Evolutionary conservation across 1,140 invertebrate species (phyloP).

Genomic region (Hirudo medicinalis): DNA sequence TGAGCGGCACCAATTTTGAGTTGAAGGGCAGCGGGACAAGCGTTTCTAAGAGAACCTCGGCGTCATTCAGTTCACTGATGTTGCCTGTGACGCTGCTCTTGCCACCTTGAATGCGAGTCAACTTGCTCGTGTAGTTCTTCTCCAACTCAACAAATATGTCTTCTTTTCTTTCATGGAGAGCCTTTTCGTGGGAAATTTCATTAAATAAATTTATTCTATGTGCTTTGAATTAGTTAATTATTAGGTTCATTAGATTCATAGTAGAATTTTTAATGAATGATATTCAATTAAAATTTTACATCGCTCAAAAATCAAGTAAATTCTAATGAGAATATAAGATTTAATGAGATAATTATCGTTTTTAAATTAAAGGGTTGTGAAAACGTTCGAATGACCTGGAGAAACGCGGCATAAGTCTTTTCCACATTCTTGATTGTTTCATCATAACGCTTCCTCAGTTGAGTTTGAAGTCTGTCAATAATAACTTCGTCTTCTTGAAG

Average conservation of each 20-base stretch:
- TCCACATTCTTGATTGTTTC: not conserved
- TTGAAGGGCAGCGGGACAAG: constrained; percentile 3
- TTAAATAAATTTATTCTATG: too few species aligned
- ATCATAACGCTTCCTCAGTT: not conserved
- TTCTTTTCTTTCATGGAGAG: not conserved
- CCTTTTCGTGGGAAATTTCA: not conserved
- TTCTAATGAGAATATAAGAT: not conserved
- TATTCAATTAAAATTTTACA: not conserved
- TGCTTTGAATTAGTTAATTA: not conserved
- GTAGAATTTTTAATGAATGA: not conserved
- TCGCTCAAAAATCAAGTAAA: not conserved
- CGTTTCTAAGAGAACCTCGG: not conserved
- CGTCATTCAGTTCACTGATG: not conserved
- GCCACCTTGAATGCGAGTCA: not conserved
- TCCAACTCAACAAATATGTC: constrained; percentile 1
- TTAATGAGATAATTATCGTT: not conserved
- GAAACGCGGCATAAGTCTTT: not conserved
- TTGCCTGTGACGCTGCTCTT: not conserved
- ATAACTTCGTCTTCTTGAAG: not conserved
- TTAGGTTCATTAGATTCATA: not conserved
- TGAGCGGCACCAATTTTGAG: not conserved
- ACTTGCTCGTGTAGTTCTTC: not conserved
- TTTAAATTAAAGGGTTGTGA: not conserved
- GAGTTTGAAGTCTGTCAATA: not conserved
- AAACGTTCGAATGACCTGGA: not conserved